Base-by-base conservation (phyloP, 2,113 vertebrate genomes). In the Amphiprion ocellaris region DNA sequence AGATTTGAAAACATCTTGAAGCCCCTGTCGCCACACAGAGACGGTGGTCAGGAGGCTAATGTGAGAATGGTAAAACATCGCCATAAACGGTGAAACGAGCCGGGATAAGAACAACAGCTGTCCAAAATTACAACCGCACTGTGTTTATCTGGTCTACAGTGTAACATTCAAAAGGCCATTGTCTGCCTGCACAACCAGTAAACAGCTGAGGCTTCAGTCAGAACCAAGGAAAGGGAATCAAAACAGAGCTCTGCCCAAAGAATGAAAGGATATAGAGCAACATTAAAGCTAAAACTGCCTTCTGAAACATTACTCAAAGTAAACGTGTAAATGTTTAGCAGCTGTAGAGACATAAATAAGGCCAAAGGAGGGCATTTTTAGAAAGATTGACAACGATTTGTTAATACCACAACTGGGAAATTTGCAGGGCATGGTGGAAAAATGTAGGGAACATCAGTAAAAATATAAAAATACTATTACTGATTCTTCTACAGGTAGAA, bases 1-100 rank as follows among this genome's bases (percentile, higher is more conserved):
- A 93, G 90, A 90, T 91, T 85, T 89, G 89, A 91, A 93, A 93
- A 92, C 92, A 93, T 94, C 91, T 94, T 94, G 92, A 92, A 85
- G 87, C 90, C 81, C 79, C 89, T 66, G 90, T 89, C 73, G 82
- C 89, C 84, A 53, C 79, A 54, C 77, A 71, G 87, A 83, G 68
- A 81, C 83, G 1, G 82, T 39, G 87, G 87, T 86, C 87, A 84
- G 84, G 83, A 85, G 89, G 88, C 83, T 89, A 89, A 89, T 89
- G 90, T 74, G 85, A 76, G 73, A 50, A 77, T 5, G 39, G 62
- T 56, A 30, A 50, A 55, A 84, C 80, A 53, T 19, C n/a, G 11
- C 47, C 21, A 70, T n/a, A 47, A 79, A 77, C 2, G 58, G 64
- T 52, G 4, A 69, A 75, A 77, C 4, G 74, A 74, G 76, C 65